Evolutionary conservation across 2,113 vertebrate species (phyloP).

Genomic region (Ursus arctos): DNA sequence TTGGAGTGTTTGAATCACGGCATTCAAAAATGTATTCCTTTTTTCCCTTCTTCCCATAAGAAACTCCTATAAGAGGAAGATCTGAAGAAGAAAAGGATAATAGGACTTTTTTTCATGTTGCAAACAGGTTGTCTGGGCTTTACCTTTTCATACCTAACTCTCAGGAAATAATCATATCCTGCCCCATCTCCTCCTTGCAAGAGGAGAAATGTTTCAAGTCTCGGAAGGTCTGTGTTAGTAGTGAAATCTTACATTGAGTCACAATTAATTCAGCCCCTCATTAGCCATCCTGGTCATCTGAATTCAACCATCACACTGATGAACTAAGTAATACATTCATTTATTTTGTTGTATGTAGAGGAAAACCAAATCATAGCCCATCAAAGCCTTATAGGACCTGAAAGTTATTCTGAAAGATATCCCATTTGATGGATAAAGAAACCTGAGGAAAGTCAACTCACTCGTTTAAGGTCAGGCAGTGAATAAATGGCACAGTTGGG

Average conservation of each 20-base stretch:
- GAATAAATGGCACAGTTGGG: neutral
- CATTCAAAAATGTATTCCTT: constrained; percentile 35
- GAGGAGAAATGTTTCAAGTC: neutral
- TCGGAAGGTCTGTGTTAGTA: neutral
- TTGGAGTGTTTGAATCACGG: constrained; percentile 54
- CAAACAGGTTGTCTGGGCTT: neutral
- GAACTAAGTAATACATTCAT: neutral
- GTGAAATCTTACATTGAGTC: constrained; percentile 43
- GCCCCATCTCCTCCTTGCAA: neutral
- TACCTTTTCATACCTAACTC: neutral
- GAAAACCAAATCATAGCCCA: constrained; percentile 44
- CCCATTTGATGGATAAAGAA: constrained; percentile 11
- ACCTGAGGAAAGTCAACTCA: constrained; percentile 4
- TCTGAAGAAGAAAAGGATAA: constrained; percentile 10
- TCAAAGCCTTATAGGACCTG: neutral
- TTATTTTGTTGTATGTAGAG: neutral
- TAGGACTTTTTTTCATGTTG: neutral
- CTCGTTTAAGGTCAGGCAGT: constrained; percentile 29
- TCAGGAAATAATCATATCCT: constrained; percentile 12
- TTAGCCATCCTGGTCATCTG: neutral
- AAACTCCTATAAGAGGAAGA: neutral
- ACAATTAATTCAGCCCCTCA: constrained; percentile 36
- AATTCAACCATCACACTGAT: neutral
- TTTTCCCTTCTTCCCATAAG: neutral
- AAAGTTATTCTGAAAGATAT: neutral